Evolutionary conservation across 2,113 vertebrate species (phyloP).

Genomic region (Stigmatopora argus): DNA sequence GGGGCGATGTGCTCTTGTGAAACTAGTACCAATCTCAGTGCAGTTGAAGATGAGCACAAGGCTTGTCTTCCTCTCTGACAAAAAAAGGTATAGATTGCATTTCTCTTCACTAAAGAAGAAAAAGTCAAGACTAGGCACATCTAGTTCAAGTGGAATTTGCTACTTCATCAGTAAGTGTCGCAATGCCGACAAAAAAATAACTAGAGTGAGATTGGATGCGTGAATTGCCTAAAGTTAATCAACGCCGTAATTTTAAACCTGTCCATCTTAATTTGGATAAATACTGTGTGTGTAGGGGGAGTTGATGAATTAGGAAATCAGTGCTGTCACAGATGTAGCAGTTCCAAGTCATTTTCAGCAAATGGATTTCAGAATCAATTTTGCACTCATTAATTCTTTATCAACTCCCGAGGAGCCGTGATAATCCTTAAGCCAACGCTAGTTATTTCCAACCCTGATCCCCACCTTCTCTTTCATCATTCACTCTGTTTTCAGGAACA

Average conservation of each 20-base stretch:
- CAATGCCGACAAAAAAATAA: neutral
- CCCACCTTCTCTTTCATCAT: slow-evolving; percentile 23
- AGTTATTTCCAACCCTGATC: slow-evolving; percentile 6
- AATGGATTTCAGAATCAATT: slow-evolving; percentile 33
- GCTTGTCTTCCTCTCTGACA: too few relatives aligned
- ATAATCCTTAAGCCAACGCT: slow-evolving; percentile 16
- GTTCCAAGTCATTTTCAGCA: slow-evolving; percentile 12
- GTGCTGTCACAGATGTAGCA: slow-evolving; percentile 30
- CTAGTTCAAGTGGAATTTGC: neutral
- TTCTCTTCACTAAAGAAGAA: too few relatives aligned
- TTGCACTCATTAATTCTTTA: slow-evolving; percentile 22
- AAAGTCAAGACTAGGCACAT: neutral
- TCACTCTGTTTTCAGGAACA: slow-evolving; percentile 29
- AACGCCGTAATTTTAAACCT: slow-evolving; percentile 10
- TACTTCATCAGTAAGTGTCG: neutral
- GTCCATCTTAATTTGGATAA: slow-evolving; percentile 7
- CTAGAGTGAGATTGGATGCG: neutral
- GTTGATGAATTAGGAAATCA: slow-evolving; percentile 27
- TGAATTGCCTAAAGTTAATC: slow-evolving; percentile 14
- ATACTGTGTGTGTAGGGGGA: slow-evolving; percentile 4
- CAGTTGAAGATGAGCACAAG: neutral
- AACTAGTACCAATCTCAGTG: neutral
- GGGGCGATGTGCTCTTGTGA: neutral
- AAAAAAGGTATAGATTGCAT: too few relatives aligned
- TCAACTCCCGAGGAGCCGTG: slow-evolving; percentile 23